These are phyloP conservation scores for Pseudomugil gertrudae DNA, from an alignment of 2,797 vertebrate species.

Conservation along the genomic window DNA sequence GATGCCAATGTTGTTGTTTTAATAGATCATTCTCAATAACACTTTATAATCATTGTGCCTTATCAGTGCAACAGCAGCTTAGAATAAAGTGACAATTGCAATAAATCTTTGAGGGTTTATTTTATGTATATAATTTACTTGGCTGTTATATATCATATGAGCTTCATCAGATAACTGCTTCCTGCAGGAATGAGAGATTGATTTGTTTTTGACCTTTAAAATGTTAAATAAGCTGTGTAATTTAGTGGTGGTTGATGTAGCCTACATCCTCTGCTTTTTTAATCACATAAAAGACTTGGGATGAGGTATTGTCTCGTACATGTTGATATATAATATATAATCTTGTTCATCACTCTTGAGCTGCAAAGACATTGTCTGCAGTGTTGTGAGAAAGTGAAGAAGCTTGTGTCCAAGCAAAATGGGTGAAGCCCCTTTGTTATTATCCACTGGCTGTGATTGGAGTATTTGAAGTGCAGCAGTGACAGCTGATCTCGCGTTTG, in stretches of 20 bases:
- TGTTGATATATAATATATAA: too few relatives aligned
- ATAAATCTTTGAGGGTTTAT: too few relatives aligned
- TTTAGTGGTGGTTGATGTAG: background rate
- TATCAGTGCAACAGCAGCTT: too few relatives aligned
- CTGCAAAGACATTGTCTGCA: background rate
- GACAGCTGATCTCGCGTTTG: slow-evolving; percentile 59
- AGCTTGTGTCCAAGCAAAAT: background rate
- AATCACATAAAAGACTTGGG: background rate
- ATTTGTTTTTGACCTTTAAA: background rate
- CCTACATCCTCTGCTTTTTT: background rate
- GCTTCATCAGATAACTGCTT: background rate
- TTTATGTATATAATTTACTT: background rate
- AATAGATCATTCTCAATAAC: too few relatives aligned
- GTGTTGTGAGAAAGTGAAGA: background rate
- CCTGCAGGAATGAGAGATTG: background rate
- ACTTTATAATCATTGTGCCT: too few relatives aligned
- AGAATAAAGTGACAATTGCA: too few relatives aligned
- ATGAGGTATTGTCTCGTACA: too few relatives aligned
- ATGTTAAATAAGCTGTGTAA: too few relatives aligned
- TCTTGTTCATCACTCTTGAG: background rate
- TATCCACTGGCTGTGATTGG: slow-evolving; percentile 4
- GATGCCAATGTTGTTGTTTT: too few relatives aligned
- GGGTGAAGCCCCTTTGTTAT: background rate
- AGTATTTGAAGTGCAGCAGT: slow-evolving; percentile 47
- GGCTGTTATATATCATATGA: background rate